phyloP scores from a whole-genome alignment of 1,140 invertebrate species.

The Spodoptera frugiperda region DNA sequence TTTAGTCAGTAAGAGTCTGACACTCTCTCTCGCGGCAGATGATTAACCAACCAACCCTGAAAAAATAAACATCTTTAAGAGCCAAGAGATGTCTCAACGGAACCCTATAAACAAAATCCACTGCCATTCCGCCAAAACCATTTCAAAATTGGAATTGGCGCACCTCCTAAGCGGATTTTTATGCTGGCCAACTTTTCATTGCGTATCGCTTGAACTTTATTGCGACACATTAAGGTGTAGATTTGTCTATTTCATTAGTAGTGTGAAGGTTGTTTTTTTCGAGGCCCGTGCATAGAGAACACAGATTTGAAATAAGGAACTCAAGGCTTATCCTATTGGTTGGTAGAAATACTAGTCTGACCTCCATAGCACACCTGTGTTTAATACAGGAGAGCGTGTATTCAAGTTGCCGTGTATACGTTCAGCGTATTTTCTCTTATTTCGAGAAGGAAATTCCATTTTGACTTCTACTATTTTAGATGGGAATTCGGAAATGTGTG shows the following conservation, averaged over 20 bases:
- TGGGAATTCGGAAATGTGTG: background rate
- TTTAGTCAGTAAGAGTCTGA: too few species aligned
- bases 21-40: too few species aligned
- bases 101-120: slow-evolving; percentile 55
- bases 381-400: slow-evolving; percentile 10
- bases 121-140: slow-evolving; percentile 67
- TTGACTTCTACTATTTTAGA: background rate
- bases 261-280: slow-evolving; percentile 33
- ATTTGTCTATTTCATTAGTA: slow-evolving; percentile 15
- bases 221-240: slow-evolving; percentile 19
- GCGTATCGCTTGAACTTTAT: slow-evolving; percentile 44
- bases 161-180: slow-evolving; percentile 75
- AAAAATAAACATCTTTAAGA: too few species aligned
- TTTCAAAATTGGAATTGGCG: slow-evolving; percentile 75
- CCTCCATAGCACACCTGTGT: slow-evolving; percentile 45
- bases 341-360: slow-evolving; percentile 50
- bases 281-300: slow-evolving; percentile 66
- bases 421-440: slow-evolving; percentile 20
- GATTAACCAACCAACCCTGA: too few species aligned
- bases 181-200: slow-evolving; percentile 47
- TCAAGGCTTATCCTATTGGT: slow-evolving; percentile 66
- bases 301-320: slow-evolving; percentile 73
- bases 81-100: slow-evolving; percentile 1
- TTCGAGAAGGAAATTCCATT: background rate
- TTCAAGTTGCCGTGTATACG: slow-evolving; percentile 3